Percentiles rank a stretch among this genome's conserved stretches.
Conservation (phyloP, 2,797 vertebrate genomes). For the Notamacropus eugenii region DNA sequence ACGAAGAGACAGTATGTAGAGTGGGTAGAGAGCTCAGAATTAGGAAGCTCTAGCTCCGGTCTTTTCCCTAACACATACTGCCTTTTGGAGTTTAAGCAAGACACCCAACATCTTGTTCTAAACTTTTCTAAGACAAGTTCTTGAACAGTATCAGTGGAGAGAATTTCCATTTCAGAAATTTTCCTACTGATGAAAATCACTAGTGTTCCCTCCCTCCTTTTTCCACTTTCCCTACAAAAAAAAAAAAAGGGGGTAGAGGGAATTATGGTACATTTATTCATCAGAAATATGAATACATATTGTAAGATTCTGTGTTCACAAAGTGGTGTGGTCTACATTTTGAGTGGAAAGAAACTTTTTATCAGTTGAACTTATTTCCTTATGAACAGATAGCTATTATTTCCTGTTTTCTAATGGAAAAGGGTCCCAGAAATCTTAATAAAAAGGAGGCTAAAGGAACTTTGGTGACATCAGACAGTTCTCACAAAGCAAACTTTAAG, state of each 20-base stretch:
- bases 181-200: background rate
- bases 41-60: background rate
- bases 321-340: background rate
- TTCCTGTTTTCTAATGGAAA: background rate
- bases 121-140: background rate
- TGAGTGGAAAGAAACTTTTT: background rate
- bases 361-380: background rate
- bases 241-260: background rate
- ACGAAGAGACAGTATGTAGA: background rate
- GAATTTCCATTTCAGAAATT: background rate
- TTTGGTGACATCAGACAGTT: conserved; percentile 46
- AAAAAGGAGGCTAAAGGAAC: background rate
- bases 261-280: background rate
- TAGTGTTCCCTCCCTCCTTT: background rate
- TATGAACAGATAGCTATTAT: background rate
- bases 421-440: background rate
- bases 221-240: background rate
- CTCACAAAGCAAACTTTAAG: conserved; percentile 50
- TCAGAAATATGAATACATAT: background rate
- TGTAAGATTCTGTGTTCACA: background rate
- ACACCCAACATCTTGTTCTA: background rate
- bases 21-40: background rate
- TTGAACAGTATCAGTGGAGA: background rate
- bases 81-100: background rate
- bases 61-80: background rate